Percentiles rank a stretch among this genome's conserved stretches.
Evolutionary conservation across 2,888 invertebrate species (phyloP).

Genomic region (Heliconius erato): DNA sequence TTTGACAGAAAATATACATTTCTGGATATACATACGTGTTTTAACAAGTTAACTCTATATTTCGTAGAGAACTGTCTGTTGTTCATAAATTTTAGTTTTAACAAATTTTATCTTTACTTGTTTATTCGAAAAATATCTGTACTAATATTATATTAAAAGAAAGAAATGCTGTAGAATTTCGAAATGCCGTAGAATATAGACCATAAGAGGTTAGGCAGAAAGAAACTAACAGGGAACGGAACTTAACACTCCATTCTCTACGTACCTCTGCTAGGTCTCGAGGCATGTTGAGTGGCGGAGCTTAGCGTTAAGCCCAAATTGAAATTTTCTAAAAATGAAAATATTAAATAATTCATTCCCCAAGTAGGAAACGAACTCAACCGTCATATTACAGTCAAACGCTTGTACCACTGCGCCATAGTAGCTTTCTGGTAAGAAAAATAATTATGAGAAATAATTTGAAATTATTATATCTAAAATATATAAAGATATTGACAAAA

Average conservation of each 20-base stretch:
- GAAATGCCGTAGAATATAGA: no score
- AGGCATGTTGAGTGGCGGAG: not conserved
- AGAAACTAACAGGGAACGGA: no score
- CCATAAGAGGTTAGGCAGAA: no score
- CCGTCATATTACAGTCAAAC: not conserved
- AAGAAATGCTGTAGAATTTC: no score
- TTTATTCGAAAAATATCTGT: no score
- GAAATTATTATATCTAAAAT: not conserved
- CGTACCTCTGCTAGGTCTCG: no score
- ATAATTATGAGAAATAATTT: not conserved
- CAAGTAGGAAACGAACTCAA: not conserved
- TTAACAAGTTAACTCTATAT: not conserved
- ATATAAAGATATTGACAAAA: not conserved
- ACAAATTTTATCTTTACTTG: no score
- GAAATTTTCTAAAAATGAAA: not conserved
- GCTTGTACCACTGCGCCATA: not conserved
- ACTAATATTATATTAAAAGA: no score
- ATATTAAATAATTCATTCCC: not conserved
- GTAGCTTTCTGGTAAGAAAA: no score
- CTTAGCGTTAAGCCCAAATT: not conserved
- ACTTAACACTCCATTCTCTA: no score
- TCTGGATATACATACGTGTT: constrained; percentile 17
- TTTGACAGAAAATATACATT: constrained; percentile 39
- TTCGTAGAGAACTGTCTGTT: not conserved
- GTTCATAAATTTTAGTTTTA: not conserved